Evolutionary conservation across 1,140 invertebrate genomes (phyloP).

Genomic region (Macrosteles quadrilineatus): DNA sequence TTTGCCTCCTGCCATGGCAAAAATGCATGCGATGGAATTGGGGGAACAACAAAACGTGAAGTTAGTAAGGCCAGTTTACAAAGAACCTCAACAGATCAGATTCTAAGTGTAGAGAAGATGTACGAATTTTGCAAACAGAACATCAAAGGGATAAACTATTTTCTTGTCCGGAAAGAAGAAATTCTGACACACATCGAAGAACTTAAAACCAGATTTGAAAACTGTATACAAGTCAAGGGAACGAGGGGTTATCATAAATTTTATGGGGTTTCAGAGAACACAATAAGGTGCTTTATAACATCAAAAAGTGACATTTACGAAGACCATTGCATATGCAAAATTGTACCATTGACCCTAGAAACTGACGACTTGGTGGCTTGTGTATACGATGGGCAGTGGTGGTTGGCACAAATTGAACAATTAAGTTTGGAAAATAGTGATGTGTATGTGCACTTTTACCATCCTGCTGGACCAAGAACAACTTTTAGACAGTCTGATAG

Average conservation of each 20-base stretch:
- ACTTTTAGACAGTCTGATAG: neutral
- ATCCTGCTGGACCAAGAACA: neutral
- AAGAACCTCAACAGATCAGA: neutral
- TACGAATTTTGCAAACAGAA: conserved; percentile 5
- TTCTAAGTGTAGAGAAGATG: neutral
- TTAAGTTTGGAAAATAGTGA: neutral
- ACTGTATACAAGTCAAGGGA: neutral
- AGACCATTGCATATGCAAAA: no score
- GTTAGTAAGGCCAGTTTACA: conserved; percentile 10
- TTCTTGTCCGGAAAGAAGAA: conserved; percentile 4
- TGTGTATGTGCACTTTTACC: neutral
- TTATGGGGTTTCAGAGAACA: no score
- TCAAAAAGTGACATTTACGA: no score
- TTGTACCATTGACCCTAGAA: neutral
- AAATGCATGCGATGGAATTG: conserved; percentile 18
- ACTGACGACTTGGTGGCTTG: neutral
- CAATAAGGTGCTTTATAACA: no score
- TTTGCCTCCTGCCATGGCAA: conserved; percentile 39
- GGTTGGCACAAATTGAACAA: neutral
- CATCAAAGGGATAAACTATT: conserved; percentile 12
- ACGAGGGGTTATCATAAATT: no score
- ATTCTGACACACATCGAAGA: no score
- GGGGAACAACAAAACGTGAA: neutral
- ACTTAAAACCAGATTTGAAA: no score
- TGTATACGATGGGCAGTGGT: neutral